Evolutionary conservation across 2,797 vertebrate genomes (phyloP).

Genomic region (Myotis myotis): DNA sequence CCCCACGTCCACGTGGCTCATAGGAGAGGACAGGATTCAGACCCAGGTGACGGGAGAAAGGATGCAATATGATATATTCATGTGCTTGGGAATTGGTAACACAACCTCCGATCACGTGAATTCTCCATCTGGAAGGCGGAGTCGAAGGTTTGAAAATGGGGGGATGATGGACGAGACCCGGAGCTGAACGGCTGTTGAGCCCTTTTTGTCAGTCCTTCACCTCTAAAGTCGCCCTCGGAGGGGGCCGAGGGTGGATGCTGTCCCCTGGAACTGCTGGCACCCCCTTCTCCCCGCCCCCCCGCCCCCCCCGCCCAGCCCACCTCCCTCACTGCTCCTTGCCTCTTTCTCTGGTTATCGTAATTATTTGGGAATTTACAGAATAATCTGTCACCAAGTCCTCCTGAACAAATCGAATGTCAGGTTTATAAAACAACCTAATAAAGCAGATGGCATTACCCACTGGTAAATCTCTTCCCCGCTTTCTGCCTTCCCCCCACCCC

Average conservation of each 20-base stretch:
- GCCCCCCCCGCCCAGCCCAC: not conserved
- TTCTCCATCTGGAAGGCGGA: not conserved
- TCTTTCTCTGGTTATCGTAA: slow-evolving; percentile 83
- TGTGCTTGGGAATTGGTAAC: not conserved
- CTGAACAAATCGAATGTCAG: slow-evolving; percentile 90
- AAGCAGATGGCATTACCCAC: slow-evolving; percentile 87
- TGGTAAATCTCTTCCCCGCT: slow-evolving; percentile 85
- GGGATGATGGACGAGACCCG: not conserved
- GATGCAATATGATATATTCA: not conserved
- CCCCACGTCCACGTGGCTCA: not conserved
- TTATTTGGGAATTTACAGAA: slow-evolving; percentile 90
- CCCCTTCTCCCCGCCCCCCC: no score
- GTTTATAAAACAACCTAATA: slow-evolving; percentile 87
- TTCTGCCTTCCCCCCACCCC: slow-evolving; percentile 74
- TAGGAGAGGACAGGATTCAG: not conserved
- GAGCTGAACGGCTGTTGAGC: not conserved
- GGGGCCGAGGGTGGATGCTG: not conserved
- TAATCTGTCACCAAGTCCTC: slow-evolving; percentile 86
- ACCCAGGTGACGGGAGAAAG: not conserved
- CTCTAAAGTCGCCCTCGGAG: not conserved
- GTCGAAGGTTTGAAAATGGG: not conserved
- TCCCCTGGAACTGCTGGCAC: not conserved
- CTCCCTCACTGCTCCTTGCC: not conserved
- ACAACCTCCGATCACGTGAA: not conserved
- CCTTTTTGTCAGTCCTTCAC: not conserved